Evolutionary conservation across 2,888 invertebrate genomes (phyloP).

Genomic region (Pseudococcus longispinus): DNA sequence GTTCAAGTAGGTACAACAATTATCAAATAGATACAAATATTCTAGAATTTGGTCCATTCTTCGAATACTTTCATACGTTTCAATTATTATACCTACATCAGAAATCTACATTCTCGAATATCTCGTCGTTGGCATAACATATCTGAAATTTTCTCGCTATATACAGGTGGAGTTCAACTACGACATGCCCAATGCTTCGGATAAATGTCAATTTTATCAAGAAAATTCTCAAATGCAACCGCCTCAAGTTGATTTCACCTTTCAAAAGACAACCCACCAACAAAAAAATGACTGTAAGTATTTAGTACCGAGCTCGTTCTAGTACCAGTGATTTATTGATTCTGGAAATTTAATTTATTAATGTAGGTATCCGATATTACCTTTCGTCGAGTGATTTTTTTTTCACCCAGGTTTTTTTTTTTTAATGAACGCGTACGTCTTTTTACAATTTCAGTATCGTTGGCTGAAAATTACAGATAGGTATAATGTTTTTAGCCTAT

Average conservation of each 20-base stretch:
- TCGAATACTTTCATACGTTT: not conserved
- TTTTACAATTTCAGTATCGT: not conserved
- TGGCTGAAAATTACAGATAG: not conserved
- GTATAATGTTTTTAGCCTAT: not conserved
- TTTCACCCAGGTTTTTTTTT: not conserved
- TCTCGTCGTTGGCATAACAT: too few relatives aligned
- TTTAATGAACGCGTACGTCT: too few relatives aligned
- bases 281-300: constrained; percentile 20
- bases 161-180: constrained; percentile 38
- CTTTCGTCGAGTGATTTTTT: not conserved
- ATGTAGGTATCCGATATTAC: not conserved
- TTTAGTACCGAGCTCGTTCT: constrained; percentile 20
- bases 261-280: not conserved
- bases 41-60: not conserved
- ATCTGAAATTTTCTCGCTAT: not conserved
- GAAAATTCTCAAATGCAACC: constrained; percentile 5
- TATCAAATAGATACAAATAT: not conserved
- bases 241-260: not conserved
- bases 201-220: constrained; percentile 39
- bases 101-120: too few relatives aligned
- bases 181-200: not conserved
- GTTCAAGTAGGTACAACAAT: too few relatives aligned
- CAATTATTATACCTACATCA: too few relatives aligned
- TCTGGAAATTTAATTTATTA: constrained; percentile 29
- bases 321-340: constrained; percentile 34